Conservation (phyloP, 2,113 vertebrate species). For the Philantomba maxwellii region DNA sequence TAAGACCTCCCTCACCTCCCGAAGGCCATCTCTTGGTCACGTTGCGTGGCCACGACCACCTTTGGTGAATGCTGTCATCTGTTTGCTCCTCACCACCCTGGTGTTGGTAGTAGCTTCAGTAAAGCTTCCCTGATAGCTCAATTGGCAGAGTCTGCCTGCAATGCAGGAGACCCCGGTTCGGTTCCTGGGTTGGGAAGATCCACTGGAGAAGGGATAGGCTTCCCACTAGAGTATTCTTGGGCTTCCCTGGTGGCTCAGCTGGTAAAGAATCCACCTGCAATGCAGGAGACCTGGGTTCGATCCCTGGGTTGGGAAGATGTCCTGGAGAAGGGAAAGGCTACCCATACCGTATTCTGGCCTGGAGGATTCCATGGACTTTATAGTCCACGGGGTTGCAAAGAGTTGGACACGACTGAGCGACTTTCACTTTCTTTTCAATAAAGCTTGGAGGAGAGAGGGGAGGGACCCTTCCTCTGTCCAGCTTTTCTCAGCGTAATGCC, state of each 20-base stretch:
- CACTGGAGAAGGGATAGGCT: background rate
- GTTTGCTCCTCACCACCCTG: fast-evolving
- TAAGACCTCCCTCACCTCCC: background rate
- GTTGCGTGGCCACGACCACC: fast-evolving
- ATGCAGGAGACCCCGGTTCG: background rate
- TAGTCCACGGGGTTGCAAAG: background rate
- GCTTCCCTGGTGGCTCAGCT: background rate
- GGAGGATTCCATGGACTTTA: background rate
- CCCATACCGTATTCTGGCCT: background rate
- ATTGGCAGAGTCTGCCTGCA: background rate
- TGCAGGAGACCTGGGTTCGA: fast-evolving
- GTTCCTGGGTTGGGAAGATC: background rate
- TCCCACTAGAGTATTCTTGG: background rate
- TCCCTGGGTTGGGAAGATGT: background rate
- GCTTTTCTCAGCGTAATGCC: fast-evolving
- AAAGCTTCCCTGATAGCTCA: background rate
- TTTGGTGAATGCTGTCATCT: background rate
- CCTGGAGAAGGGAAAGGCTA: background rate
- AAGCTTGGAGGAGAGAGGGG: fast-evolving
- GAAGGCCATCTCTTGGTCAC: fast-evolving
- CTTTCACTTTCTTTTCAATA: background rate
- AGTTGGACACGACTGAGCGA: background rate
- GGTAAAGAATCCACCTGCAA: background rate
- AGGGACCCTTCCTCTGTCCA: background rate
- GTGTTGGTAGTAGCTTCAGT: background rate